Conservation (phyloP, 37 sponge, comb jelly and placozoan species). For the Oscarella lobularis region DNA sequence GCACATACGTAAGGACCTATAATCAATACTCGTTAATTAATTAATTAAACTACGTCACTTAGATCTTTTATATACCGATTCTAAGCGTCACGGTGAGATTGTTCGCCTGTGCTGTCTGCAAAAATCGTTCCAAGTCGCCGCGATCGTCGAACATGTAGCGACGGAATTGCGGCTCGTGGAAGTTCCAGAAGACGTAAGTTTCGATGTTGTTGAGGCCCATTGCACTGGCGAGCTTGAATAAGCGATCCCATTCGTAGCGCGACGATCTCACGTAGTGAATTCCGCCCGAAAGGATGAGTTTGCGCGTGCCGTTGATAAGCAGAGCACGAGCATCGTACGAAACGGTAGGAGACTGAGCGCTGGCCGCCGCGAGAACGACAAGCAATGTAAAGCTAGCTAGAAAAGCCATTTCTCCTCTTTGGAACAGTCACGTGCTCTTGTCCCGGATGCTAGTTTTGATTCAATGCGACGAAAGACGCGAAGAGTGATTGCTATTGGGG, state of each 20-base stretch:
- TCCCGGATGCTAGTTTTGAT: no score
- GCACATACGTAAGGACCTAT: conserved; percentile 28
- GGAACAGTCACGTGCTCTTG: no score
- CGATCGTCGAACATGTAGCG: conserved; percentile 19
- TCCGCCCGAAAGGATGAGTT: conserved; percentile 25
- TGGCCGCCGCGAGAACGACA: no score
- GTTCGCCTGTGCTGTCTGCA: conserved; percentile 17
- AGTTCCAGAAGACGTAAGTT: conserved; percentile 41
- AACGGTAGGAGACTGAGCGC: conserved; percentile 10
- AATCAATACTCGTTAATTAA: no score
- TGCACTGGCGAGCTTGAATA: conserved; percentile 11
- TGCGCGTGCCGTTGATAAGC: conserved; percentile 18
- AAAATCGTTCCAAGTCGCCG: conserved; percentile 12
- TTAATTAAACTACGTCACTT: no score
- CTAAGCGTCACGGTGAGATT: conserved; percentile 31
- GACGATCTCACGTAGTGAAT: conserved; percentile 34
- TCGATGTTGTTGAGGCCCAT: conserved; percentile 35
- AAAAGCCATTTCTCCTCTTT: no score
- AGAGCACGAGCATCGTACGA: conserved; percentile 30
- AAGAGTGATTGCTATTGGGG: no score
- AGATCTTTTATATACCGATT: no score
- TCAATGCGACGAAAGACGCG: no score
- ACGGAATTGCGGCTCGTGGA: conserved; percentile 25
- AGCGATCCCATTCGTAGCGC: conserved; percentile 12
- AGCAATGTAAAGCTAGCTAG: no score